phyloP scores from a whole-genome alignment of 2,113 vertebrate species.

The Carassius gibelio region DNA sequence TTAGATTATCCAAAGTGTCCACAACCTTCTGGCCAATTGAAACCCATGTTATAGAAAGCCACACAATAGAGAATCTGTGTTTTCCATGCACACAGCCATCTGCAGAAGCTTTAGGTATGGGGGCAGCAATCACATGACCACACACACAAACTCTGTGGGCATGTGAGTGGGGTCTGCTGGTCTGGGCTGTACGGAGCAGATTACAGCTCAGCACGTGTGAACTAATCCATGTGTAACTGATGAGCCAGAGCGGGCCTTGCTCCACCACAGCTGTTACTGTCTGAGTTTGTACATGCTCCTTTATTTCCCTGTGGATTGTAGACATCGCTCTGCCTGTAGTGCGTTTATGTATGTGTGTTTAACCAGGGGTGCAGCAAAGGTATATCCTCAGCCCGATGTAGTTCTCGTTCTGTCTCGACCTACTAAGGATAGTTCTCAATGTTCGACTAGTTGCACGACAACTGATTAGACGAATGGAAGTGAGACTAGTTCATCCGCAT shows the following conservation, averaged over 20 bases:
- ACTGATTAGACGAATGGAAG: background rate
- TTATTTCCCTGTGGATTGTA: background rate
- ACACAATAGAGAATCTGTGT: background rate
- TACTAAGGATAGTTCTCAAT: background rate
- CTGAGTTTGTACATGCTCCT: background rate
- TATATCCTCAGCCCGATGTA: background rate
- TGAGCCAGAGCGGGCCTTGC: constrained; percentile 28
- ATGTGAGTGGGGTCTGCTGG: constrained; percentile 50
- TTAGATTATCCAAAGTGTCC: constrained; percentile 13
- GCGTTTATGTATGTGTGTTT: constrained; percentile 20
- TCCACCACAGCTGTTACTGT: constrained; percentile 45
- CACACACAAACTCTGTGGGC: constrained; percentile 9
- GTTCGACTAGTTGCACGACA: background rate
- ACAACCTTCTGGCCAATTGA: background rate
- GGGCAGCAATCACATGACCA: constrained; percentile 25
- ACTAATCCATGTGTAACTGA: constrained; percentile 57
- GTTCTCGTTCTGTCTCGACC: background rate
- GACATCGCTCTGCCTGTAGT: background rate
- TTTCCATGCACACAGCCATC: constrained; percentile 20
- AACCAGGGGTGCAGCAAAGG: background rate
- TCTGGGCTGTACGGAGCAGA: constrained; percentile 29
- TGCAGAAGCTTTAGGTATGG: constrained; percentile 27
- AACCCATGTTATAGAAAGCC: background rate
- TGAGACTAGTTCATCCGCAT: background rate
- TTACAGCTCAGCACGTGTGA: constrained; percentile 57